Conservation (phyloP, 2,113 vertebrate genomes). For the Gambusia holbrooki region DNA sequence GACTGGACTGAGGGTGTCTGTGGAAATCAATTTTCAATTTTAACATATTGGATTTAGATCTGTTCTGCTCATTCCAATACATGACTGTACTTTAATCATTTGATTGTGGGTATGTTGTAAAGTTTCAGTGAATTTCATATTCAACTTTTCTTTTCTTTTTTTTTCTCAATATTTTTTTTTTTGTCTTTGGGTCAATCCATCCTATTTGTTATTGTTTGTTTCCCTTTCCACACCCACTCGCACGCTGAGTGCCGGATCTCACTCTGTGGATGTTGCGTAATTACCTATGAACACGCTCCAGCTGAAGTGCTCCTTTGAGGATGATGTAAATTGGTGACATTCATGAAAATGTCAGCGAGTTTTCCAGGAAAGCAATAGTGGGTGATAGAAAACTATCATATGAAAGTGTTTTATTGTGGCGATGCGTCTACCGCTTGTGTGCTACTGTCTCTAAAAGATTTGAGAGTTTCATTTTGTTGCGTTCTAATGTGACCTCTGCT, state of each 20-base stretch:
- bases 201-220: neutral
- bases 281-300: constrained; percentile 54
- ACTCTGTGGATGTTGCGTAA: constrained; percentile 37
- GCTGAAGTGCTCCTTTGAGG: constrained; percentile 54
- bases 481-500: constrained; percentile 24
- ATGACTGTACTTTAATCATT: neutral
- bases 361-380: constrained; percentile 61
- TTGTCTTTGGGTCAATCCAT: constrained; percentile 7
- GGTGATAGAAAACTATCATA: constrained; percentile 40
- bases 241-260: constrained; percentile 15
- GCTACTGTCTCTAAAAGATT: constrained; percentile 36
- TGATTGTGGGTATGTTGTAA: neutral
- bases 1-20: neutral
- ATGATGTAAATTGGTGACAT: constrained; percentile 69
- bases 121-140: constrained; percentile 11
- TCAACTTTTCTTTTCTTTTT: neutral
- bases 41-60: neutral
- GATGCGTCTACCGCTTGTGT: constrained; percentile 24
- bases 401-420: constrained; percentile 38
- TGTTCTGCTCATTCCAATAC: neutral
- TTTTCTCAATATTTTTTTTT: constrained; percentile 12
- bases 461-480: constrained; percentile 48
- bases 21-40: neutral
- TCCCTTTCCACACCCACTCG: constrained; percentile 8
- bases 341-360: constrained; percentile 73